Base-by-base conservation (phyloP, 37 sponge, comb jelly and placozoan species). In the Oopsacas minuta region DNA sequence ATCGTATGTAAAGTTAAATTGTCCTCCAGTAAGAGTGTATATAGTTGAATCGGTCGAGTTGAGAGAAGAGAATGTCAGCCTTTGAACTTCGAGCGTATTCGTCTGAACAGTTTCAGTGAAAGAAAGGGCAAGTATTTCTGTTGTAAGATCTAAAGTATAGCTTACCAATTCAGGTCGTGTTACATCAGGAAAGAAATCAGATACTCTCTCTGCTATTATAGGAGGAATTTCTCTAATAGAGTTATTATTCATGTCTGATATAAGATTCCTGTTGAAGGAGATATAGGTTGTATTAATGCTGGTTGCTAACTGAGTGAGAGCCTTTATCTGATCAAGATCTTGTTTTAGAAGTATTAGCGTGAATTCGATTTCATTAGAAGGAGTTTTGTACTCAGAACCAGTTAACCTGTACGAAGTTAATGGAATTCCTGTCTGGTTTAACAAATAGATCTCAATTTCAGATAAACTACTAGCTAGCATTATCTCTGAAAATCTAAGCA, bases 231-330 rank as follows among this genome's bases (percentile, higher is more conserved):
- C 84, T 37, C 82, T 52, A 23, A 91, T 85, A 10, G 84, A 75
- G 37, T 95, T 95, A 10, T 23, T 46, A 52, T 92, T 92, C 95
- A 95, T 95, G 81, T 95, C 95, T 37, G 52, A 23, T 0, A 95
- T 38, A 23, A 88, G 51, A 15, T 35, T 52, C 7, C 42, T 10
- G 8, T 91, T 95, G 52, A 91, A 83, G 34, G 83, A 85, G 69
- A 95, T 46, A 87, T 81, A 95, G 0, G 93, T 90, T n/a, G 85
- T 85, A 0, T 25, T 0, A 0, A 1, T 1, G 20, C 81, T 36
- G 23, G 53, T 88, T 23, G 90, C 95, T 25, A 95, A 84, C 36
- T 75, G 81, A 0, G 39, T 36, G 1, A 92, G 36, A 39, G 39
- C 82, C 83, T 95, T 92, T 37, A 95, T 82, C 23, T 81, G 46